These are phyloP conservation scores for Cosmia pyralina DNA, from an alignment of 2,888 invertebrate genomes.

Conservation along the genomic window DNA sequence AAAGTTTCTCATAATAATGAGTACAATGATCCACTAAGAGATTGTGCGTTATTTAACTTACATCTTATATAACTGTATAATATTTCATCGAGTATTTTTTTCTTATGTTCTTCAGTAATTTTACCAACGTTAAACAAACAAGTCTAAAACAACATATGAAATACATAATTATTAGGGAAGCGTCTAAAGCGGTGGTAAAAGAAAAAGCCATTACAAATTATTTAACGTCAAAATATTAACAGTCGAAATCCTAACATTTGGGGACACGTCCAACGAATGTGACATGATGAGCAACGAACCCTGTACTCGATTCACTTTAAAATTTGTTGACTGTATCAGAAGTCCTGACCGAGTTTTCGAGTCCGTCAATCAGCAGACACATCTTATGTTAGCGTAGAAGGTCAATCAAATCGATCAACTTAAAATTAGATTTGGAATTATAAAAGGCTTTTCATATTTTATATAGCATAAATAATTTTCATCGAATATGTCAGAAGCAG, in stretches of 20 bases:
- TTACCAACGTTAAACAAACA: slow-evolving; percentile 48
- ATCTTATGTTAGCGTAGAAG: background rate
- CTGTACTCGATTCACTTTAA: background rate
- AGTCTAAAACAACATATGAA: slow-evolving; percentile 55
- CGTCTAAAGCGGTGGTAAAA: slow-evolving; percentile 77
- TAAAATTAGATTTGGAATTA: background rate
- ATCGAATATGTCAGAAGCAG: background rate
- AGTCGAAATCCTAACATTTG: slow-evolving; percentile 62
- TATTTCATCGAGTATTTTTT: background rate
- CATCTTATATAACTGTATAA: too few relatives aligned
- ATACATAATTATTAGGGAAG: slow-evolving; percentile 73
- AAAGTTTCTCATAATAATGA: too few relatives aligned
- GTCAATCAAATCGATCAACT: background rate
- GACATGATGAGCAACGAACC: background rate
- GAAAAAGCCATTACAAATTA: slow-evolving; percentile 75
- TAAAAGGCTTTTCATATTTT: background rate
- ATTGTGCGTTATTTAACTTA: too few relatives aligned
- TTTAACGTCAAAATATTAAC: slow-evolving; percentile 74
- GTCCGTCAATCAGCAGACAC: background rate
- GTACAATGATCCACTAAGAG: too few relatives aligned
- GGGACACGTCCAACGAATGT: slow-evolving; percentile 45
- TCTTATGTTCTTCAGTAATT: background rate
- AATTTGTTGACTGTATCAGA: background rate
- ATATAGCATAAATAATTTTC: background rate
- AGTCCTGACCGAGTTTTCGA: background rate